Evolutionary conservation across 2,797 vertebrate genomes (phyloP).

Genomic region (Furcifer pardalis): DNA sequence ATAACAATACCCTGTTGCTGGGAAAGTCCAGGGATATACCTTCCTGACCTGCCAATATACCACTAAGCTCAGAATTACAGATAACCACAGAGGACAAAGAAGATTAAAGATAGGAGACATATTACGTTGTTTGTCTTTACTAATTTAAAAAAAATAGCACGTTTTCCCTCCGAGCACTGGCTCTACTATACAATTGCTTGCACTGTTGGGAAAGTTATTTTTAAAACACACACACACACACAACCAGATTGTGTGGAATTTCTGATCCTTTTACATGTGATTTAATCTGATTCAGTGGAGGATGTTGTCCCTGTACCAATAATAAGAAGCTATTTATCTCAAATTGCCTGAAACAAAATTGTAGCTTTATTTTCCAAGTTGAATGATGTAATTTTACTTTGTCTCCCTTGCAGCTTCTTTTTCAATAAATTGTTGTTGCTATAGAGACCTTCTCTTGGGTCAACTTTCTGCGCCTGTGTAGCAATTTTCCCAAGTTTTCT

Average conservation of each 20-base stretch:
- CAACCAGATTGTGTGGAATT: background rate
- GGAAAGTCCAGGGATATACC: background rate
- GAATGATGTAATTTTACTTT: conserved; percentile 54
- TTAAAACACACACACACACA: background rate
- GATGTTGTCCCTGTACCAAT: conserved; percentile 21
- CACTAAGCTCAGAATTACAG: background rate
- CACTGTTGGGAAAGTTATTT: background rate
- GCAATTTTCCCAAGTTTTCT: background rate
- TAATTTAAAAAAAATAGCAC: no score
- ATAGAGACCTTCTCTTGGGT: conserved; percentile 57
- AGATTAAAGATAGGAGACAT: background rate
- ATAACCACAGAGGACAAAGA: background rate
- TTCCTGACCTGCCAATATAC: no score
- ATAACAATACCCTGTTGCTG: background rate
- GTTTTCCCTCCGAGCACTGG: background rate
- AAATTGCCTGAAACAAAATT: conserved; percentile 52
- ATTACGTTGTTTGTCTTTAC: background rate
- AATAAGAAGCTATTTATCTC: conserved; percentile 57
- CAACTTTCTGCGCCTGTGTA: background rate
- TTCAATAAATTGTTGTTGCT: conserved; percentile 58
- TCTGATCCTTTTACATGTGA: conserved; percentile 29
- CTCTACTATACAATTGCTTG: background rate
- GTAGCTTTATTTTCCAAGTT: conserved; percentile 39
- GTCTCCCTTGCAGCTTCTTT: conserved; percentile 20
- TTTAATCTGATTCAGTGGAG: conserved; percentile 43